Evolutionary conservation across 2,888 invertebrate genomes (phyloP).

Genomic region (Synergus umbraculus): DNA sequence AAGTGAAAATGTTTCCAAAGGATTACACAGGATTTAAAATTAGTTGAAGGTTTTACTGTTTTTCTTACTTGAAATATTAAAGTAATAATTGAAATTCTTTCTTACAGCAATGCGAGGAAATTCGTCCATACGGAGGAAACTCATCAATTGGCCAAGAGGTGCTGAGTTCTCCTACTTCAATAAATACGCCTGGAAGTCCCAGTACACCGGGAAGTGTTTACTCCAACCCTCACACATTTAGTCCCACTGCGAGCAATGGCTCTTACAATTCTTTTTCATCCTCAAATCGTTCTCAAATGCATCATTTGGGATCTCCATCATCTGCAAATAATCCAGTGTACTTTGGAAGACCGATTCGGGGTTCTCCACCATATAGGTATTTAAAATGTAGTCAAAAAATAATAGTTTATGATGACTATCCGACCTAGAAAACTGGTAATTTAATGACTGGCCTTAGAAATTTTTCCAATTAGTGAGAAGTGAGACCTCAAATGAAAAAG

Average conservation of each 20-base stretch:
- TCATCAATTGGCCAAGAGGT: slow-evolving; percentile 62
- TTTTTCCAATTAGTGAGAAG: no score
- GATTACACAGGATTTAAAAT: no score
- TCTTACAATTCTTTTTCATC: slow-evolving; percentile 57
- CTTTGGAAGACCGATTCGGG: slow-evolving; percentile 72
- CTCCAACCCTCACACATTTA: slow-evolving; percentile 68
- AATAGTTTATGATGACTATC: slow-evolving; percentile 38
- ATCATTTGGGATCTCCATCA: slow-evolving; percentile 59
- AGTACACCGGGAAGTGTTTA: slow-evolving; percentile 70
- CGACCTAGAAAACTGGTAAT: no score
- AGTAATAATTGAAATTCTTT: neutral
- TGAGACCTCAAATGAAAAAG: no score
- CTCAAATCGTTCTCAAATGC: slow-evolving; percentile 58
- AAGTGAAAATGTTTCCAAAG: no score
- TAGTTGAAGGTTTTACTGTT: no score
- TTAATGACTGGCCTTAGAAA: neutral
- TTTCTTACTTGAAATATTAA: no score
- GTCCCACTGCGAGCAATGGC: slow-evolving; percentile 56
- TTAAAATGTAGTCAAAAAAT: slow-evolving; percentile 24
- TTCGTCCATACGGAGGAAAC: slow-evolving; percentile 9
- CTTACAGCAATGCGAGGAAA: slow-evolving; percentile 22
- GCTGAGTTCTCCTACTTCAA: slow-evolving; percentile 69
- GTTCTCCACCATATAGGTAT: slow-evolving; percentile 72
- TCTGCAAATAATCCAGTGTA: slow-evolving; percentile 64
- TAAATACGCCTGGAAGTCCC: slow-evolving; percentile 70